Percentiles rank a stretch among this genome's conserved stretches.
These are phyloP conservation scores for Dorcus hopei DNA, from an alignment of 2,888 invertebrate species.

Conservation along the genomic window DNA sequence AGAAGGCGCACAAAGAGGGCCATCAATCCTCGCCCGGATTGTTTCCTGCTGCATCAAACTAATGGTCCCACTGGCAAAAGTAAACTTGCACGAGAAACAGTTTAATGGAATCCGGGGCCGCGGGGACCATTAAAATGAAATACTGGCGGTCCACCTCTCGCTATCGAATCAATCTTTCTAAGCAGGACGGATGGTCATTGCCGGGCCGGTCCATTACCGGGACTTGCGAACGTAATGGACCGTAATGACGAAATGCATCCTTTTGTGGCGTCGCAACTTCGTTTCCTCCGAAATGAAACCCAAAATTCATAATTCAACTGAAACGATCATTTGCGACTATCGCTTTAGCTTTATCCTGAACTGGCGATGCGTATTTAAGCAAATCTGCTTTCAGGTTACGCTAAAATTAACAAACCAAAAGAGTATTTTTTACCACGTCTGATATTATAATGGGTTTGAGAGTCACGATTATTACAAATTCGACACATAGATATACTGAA, in stretches of 20 bases:
- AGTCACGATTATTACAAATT: too few species aligned
- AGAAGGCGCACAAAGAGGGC: slow-evolving; percentile 43
- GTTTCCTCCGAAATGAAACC: too few species aligned
- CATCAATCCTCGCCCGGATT: slow-evolving; percentile 52
- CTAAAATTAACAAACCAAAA: too few species aligned
- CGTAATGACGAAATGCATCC: slow-evolving; percentile 45
- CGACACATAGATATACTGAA: too few species aligned
- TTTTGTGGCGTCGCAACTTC: neutral
- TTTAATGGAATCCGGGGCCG: slow-evolving; percentile 58
- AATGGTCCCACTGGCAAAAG: slow-evolving; percentile 52
- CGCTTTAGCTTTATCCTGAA: too few species aligned
- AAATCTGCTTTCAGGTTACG: too few species aligned
- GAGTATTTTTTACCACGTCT: too few species aligned
- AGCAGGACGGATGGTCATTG: slow-evolving; percentile 33
- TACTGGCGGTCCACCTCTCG: slow-evolving; percentile 43
- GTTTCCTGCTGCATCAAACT: slow-evolving; percentile 52
- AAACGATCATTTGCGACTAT: too few species aligned
- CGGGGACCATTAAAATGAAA: slow-evolving; percentile 59
- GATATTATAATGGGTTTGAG: too few species aligned
- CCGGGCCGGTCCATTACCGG: slow-evolving; percentile 41
- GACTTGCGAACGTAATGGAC: slow-evolving; percentile 36
- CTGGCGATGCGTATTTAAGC: too few species aligned
- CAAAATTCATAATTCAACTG: too few species aligned
- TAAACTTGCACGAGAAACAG: slow-evolving; percentile 52
- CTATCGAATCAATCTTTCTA: slow-evolving; percentile 44